phyloP scores from a whole-genome alignment of 2,113 vertebrate genomes.

The Perccottus glenii region DNA sequence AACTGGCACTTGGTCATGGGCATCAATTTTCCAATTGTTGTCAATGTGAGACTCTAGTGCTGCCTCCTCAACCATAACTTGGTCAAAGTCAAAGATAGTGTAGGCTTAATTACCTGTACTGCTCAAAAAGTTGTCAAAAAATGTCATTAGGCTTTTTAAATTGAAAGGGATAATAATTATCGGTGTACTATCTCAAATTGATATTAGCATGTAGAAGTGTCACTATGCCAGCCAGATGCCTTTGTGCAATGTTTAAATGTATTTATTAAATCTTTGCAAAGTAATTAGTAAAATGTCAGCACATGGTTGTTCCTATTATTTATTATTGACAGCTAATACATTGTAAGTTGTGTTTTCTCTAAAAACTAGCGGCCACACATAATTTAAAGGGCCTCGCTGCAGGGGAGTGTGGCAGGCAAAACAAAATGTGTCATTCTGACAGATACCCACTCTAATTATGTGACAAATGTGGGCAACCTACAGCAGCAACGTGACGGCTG shows the following conservation, averaged over 20 bases:
- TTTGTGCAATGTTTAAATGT: neutral
- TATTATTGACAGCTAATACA: constrained; percentile 6
- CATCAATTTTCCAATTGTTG: too few relatives aligned
- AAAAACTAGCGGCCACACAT: neutral
- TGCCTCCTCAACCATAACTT: too few relatives aligned
- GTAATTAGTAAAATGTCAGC: constrained; percentile 23
- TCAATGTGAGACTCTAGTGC: too few relatives aligned
- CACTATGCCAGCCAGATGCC: neutral
- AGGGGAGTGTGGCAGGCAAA: neutral
- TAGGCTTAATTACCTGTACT: too few relatives aligned
- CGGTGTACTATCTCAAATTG: neutral
- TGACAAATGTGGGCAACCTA: constrained; percentile 4
- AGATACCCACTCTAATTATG: neutral
- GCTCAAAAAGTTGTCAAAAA: too few relatives aligned
- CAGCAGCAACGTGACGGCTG: neutral
- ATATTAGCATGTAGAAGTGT: neutral
- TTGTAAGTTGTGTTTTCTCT: constrained; percentile 10
- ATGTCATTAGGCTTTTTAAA: too few relatives aligned
- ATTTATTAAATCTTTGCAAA: neutral
- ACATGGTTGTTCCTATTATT: neutral
- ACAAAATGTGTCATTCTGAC: neutral
- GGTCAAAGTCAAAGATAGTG: too few relatives aligned
- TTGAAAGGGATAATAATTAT: neutral
- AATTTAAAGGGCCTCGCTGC: constrained; percentile 18
- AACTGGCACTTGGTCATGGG: too few relatives aligned